Base-by-base conservation (phyloP, 2,888 invertebrate species). In the Ctenicera cuprea region DNA sequence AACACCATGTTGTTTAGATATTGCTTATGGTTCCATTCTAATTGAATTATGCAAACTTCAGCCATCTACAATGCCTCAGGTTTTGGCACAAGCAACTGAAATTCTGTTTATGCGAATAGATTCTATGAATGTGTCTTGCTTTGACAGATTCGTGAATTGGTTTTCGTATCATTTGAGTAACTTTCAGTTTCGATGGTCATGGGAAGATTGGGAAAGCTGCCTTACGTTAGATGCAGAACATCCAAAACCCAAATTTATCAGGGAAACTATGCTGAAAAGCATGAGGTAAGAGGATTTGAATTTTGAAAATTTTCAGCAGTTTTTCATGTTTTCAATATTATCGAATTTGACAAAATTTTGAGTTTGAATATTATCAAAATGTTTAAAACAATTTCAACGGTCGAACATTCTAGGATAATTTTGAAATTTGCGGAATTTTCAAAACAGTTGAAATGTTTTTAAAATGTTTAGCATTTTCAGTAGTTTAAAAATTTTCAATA, bases 141-240 rank as follows among this genome's bases (percentile, higher is more conserved):
- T 99, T 87, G 99, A 99, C 87, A 93, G 98, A 82, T 97, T 99
- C 86, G 95, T 95, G 22, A 94, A 93, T 86, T 99, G 99, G 99
- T 99, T 99, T 87, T 93, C 96, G 0, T 99, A 99, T 86, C 99
- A 99, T 88, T 90, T 99, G 87, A 98, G 98, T 86, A 99, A 99
- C 89, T 99, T 99, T 87, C 98, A 99, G 87, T 99, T 97, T 86
- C 93, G 97, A 66, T 99, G 99, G 99, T 97, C 97, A 1, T 99
- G 99, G 99, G 96, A 97, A 79, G 97, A 97, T 84, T 97, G 97
- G 97, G 94, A 95, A 83, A 92, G 93, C 12, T 95, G 95, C 82
- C 88, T 96, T n/a, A 91, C 93, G 77, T 88, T 96, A 22, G 96
- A 97, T 84, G 86, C 90, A 0, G 96, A 97, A 82, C 95, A 97